A percentile compares a stretch with the other conserved stretches of the same genome.
Evolutionary conservation across 1,140 invertebrate genomes (phyloP).

Genomic region (Steinernema feltiae): DNA sequence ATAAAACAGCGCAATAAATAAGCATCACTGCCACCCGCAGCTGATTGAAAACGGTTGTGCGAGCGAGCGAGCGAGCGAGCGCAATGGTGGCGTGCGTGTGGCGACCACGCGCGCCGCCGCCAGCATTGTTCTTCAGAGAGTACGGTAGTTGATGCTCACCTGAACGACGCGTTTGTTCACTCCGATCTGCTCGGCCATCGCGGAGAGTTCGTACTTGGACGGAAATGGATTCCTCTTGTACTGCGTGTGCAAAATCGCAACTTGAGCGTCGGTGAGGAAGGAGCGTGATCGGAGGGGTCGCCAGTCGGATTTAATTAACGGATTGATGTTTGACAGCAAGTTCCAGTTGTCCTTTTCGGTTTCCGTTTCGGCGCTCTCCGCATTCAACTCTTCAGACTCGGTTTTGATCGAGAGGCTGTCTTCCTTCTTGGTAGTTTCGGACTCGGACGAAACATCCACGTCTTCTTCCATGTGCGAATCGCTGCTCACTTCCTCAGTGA

Average conservation of each 20-base stretch:
- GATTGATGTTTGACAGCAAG: neutral
- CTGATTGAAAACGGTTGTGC: neutral
- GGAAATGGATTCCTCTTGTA: slow-evolving; percentile 83
- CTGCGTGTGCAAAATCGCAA: slow-evolving; percentile 76
- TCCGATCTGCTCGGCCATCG: slow-evolving; percentile 79
- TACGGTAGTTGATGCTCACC: slow-evolving; percentile 38
- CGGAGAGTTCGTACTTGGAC: slow-evolving; percentile 80
- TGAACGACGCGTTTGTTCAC: slow-evolving; percentile 87
- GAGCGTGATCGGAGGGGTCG: slow-evolving; percentile 71
- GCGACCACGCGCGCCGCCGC: no score
- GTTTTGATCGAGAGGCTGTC: neutral
- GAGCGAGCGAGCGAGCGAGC: neutral
- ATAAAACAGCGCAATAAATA: slow-evolving; percentile 10
- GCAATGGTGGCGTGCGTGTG: neutral
- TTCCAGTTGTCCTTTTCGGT: slow-evolving; percentile 6
- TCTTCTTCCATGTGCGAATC: neutral
- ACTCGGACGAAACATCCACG: slow-evolving; percentile 18
- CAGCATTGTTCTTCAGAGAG: no score
- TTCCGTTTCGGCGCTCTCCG: neutral
- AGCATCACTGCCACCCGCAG: slow-evolving; percentile 11
- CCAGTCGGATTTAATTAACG: slow-evolving; percentile 28
- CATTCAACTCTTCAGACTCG: neutral
- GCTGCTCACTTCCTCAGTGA: neutral
- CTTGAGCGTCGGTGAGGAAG: slow-evolving; percentile 84
- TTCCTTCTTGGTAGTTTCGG: neutral